A percentile compares a stretch with the other conserved stretches of the same genome.
These are phyloP conservation scores for Eristalis intricaria DNA, from an alignment of 2,888 invertebrate species.

Conservation along the genomic window DNA sequence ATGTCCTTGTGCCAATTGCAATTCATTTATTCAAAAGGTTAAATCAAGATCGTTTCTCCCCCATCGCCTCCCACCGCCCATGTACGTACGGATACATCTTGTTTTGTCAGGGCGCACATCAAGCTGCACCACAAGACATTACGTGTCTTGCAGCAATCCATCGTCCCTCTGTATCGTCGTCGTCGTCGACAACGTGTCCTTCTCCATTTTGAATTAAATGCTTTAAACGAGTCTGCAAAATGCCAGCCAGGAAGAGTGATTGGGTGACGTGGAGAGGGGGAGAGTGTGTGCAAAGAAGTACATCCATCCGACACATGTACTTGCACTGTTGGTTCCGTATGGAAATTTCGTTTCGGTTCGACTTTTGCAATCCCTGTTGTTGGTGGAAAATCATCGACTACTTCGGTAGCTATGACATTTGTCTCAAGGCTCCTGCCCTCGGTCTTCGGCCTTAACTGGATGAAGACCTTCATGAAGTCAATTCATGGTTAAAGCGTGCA, in stretches of 20 bases:
- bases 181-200: slow-evolving; percentile 33
- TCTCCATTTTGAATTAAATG: slow-evolving; percentile 20
- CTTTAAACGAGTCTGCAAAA: not conserved
- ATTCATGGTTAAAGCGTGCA: too few relatives aligned
- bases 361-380: not conserved
- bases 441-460: too few relatives aligned
- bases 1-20: not conserved
- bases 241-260: not conserved
- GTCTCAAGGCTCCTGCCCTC: not conserved
- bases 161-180: slow-evolving; percentile 10
- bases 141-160: slow-evolving; percentile 37
- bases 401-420: slow-evolving; percentile 16
- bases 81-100: slow-evolving; percentile 26
- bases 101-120: slow-evolving; percentile 44
- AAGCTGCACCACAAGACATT: slow-evolving; percentile 45
- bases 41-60: slow-evolving; percentile 34
- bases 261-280: not conserved
- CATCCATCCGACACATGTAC: slow-evolving; percentile 28
- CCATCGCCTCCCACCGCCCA: too few relatives aligned
- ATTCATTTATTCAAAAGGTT: slow-evolving; percentile 35
- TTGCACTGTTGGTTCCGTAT: not conserved
- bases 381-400: not conserved
- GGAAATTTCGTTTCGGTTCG: slow-evolving; percentile 5
- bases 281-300: slow-evolving; percentile 17
- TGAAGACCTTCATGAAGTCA: too few relatives aligned